A percentile compares a stretch with the other conserved stretches of the same genome.
phyloP scores from a whole-genome alignment of 2,113 vertebrate species.

The Eidolon helvum region DNA sequence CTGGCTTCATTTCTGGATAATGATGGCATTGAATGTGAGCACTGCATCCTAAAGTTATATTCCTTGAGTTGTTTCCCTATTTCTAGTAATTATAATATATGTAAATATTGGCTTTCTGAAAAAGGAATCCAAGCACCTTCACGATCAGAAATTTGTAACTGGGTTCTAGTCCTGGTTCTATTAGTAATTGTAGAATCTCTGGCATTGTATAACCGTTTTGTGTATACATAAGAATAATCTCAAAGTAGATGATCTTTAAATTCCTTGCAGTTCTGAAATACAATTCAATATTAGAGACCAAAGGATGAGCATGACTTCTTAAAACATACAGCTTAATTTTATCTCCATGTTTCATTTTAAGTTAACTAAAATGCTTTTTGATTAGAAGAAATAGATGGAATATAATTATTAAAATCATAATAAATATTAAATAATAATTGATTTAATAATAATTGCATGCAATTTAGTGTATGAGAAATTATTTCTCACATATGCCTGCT shows the following conservation, averaged over 20 bases:
- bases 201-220: not conserved
- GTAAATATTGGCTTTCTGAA: not conserved
- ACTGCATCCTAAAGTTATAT: not conserved
- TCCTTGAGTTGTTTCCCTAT: not conserved
- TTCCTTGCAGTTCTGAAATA: not conserved
- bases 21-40: not conserved
- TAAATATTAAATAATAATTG: not conserved
- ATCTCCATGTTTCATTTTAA: not conserved
- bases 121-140: not conserved
- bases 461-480: not conserved
- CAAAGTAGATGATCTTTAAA: not conserved
- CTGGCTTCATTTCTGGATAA: not conserved
- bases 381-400: not conserved
- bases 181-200: not conserved
- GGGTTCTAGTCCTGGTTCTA: not conserved
- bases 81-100: not conserved
- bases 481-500: not conserved
- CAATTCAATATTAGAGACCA: not conserved
- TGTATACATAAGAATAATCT: not conserved
- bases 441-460: not conserved
- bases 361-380: not conserved
- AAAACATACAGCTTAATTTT: not conserved
- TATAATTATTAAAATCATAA: conserved; percentile 1
- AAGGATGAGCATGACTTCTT: not conserved
- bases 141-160: not conserved